Evolutionary conservation across 2,797 vertebrate genomes (phyloP), one percentile per base, ranked within the genome.

Genomic region (Gallinago stenura): DNA sequence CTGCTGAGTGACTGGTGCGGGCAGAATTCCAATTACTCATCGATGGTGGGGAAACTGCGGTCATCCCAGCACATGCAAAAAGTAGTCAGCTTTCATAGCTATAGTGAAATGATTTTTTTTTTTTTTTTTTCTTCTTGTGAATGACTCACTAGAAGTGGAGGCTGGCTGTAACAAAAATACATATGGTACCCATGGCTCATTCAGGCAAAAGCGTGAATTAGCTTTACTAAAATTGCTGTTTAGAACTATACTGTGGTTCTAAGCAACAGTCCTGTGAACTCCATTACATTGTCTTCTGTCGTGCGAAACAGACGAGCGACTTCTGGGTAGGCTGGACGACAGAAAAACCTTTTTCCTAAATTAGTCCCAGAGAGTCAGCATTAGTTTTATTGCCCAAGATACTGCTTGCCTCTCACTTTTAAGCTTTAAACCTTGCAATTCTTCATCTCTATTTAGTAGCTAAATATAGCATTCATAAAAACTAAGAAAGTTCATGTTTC

Each of bases 81-180:
- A 79, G 62, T 16, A 82, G 39, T 87, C 58, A 87, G 66, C 43
- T 89, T 89, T 81, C 61, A 62, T 81, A 81, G 87, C 85, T 93
- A 68, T 41, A 92, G 83, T 92, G 73, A 76, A 81, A 88, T 61
- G 75, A 20, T 11, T 62, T 21, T 19, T 60, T 9, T 81, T 69
- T 81, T 69, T 37, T 54, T 58, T 33, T 43, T 66, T 64, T 39
- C 20, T 26, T 12, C 70, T 77, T 54, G n/a, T 80, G 78, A 96
- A 93, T 96, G 81, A 96, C 83, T 95, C 92, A 96, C 43, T 70
- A 7, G 28, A 85, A 89, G 84, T 93, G 92, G 93, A 96, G 90
- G 93, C 90, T 94, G 95, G 24, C 79, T 96, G 81, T 80, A 90
- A 96, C 60, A 79, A 93, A 96, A 96, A 96, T 95, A 95, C 95